Conservation (phyloP, 2,888 invertebrate species). For the Cheilosia urbana region DNA sequence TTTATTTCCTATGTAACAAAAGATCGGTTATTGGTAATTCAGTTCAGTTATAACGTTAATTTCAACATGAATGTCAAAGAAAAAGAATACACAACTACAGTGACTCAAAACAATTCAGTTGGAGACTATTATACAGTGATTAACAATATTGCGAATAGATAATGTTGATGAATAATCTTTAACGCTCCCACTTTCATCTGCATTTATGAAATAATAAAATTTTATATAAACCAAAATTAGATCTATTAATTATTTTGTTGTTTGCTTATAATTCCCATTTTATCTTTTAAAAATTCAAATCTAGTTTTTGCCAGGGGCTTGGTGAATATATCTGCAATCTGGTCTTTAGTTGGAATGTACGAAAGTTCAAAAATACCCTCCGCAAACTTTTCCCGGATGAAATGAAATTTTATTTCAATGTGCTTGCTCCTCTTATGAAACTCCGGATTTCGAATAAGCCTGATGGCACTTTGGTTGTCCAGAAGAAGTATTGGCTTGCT, state of each 20-base stretch:
- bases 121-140: too few species aligned
- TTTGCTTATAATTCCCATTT: neutral
- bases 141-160: too few species aligned
- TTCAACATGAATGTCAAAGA: too few species aligned
- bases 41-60: too few species aligned
- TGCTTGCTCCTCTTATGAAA: conserved; percentile 1
- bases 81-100: too few species aligned
- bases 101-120: too few species aligned
- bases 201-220: too few species aligned
- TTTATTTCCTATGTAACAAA: too few species aligned
- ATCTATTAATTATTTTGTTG: neutral
- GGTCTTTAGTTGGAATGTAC: conserved; percentile 4
- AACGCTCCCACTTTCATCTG: too few species aligned
- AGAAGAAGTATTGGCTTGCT: neutral
- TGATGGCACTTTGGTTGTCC: neutral
- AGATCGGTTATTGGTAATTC: too few species aligned
- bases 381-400: neutral
- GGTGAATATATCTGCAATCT: conserved; percentile 2
- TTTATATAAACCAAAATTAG: too few species aligned
- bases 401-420: neutral
- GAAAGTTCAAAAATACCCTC: conserved; percentile 14
- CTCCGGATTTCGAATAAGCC: neutral
- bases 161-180: too few species aligned
- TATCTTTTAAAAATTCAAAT: neutral
- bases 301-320: conserved; percentile 6